A percentile compares a stretch with the other conserved stretches of the same genome.
Conservation (phyloP, 2,113 vertebrate genomes). For the Cyrtonyx montezumae region DNA sequence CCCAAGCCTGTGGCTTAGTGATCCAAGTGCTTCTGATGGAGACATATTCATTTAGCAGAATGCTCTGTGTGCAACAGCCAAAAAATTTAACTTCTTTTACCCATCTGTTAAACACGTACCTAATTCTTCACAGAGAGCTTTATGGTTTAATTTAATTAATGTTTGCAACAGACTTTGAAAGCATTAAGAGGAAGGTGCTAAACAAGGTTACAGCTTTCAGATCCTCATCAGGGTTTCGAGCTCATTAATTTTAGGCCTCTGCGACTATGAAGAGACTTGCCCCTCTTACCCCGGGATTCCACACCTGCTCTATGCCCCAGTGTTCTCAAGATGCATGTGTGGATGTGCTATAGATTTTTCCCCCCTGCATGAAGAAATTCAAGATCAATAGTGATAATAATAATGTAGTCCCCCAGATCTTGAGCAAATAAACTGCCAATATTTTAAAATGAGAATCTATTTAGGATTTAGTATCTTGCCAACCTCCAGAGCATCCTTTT, state of each 20-base stretch:
- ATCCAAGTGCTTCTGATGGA: conserved; percentile 4
- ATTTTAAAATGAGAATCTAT: neutral
- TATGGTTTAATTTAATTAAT: conserved; percentile 22
- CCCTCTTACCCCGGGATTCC: neutral
- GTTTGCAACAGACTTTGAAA: conserved; percentile 37
- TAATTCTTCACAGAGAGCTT: neutral
- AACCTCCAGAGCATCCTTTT: conserved; percentile 11
- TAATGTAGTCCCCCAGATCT: neutral
- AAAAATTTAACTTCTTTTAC: conserved; percentile 10
- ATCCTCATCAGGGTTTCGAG: neutral
- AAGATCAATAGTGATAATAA: neutral
- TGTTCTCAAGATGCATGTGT: neutral
- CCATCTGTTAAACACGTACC: conserved; percentile 44
- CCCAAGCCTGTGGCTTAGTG: neutral
- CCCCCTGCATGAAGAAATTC: neutral
- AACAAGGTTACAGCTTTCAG: conserved; percentile 6
- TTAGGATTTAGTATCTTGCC: conserved; percentile 13
- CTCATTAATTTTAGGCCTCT: neutral
- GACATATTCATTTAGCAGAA: conserved; percentile 16
- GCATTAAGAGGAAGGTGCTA: conserved; percentile 9
- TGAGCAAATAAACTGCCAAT: neutral
- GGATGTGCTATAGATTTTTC: neutral
- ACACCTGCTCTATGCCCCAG: neutral
- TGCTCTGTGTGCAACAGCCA: conserved; percentile 7
- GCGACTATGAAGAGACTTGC: neutral